Evolutionary conservation across 2,113 vertebrate genomes (phyloP), one percentile per base, ranked within the genome.

Genomic region (Tragulus kanchil): DNA sequence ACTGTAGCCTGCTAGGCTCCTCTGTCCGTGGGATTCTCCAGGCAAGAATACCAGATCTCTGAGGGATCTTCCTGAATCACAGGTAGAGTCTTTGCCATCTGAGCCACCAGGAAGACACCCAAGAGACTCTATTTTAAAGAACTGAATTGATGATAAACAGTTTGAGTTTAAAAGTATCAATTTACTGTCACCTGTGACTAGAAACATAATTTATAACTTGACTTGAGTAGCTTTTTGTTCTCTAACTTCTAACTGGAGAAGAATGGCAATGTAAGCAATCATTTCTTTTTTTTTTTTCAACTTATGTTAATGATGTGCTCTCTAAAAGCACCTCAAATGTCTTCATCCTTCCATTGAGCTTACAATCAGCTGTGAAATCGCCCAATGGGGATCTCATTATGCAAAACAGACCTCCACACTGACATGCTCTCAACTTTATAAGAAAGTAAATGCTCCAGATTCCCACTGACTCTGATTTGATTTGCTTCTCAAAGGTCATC

Each of bases 81-180:
- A 36, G 36, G 36, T 36, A 36, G 36, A 36, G 36, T 36, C 36
- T 36, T 36, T 36, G 36, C 36, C 36, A 36, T 36, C 36, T 36
- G 36, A 36, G 36, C 36, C 36, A 36, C 36, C 36, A 36, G 36
- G 36, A 36, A 36, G 36, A 36, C 36, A 36, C 56, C 6, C 83
- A 3, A 54, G 25, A 88, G 56, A 48, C 61, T 95, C 17, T 90
- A 8, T 88, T 95, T 90, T 79, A 19, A 48, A 88, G 86, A 90
- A 79, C 84, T 65, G 36, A 90, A 93, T 87, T 90, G 86, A 84
- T 79, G 59, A 77, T 93, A 95, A 90, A 97, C 77, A 83, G 90
- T 90, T 96, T 67, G 59, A 61, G 48, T 50, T 56, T 84, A 89
- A 75, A 92, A 94, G 91, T 79, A 48, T 78, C 81, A 54, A 26